phyloP scores from a whole-genome alignment of 2,113 vertebrate genomes.

The Proteles cristata region DNA sequence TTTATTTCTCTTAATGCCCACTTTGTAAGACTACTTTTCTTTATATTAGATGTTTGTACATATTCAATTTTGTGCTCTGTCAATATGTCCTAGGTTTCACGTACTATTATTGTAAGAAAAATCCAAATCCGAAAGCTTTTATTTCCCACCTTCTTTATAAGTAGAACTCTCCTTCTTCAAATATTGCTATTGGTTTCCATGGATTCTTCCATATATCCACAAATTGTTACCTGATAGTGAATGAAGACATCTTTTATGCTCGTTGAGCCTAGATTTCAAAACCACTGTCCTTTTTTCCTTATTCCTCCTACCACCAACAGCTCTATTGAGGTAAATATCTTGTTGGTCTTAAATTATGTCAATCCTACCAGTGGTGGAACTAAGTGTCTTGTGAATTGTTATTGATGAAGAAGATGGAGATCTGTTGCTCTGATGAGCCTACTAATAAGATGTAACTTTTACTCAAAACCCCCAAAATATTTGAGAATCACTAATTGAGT shows the following conservation, averaged over 20 bases:
- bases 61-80: not conserved
- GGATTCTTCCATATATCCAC: not conserved
- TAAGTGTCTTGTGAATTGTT: not conserved
- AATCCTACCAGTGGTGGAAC: not conserved
- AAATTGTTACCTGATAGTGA: not conserved
- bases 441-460: not conserved
- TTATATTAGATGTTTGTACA: not conserved
- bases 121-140: not conserved
- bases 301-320: not conserved
- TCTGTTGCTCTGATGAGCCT: not conserved
- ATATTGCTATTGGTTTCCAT: not conserved
- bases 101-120: not conserved
- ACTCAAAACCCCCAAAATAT: not conserved
- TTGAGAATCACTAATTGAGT: not conserved
- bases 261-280: not conserved
- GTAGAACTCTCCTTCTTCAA: not conserved
- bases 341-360: not conserved
- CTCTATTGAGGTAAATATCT: not conserved
- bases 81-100: not conserved
- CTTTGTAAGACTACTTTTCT: not conserved
- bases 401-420: not conserved
- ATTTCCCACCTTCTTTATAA: not conserved
- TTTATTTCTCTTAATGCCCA: not conserved
- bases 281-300: not conserved
- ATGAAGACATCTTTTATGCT: not conserved